A percentile compares a stretch with the other conserved stretches of the same genome.
phyloP scores from a whole-genome alignment of 2,113 vertebrate species.

The Rhodinocichla rosea region DNA sequence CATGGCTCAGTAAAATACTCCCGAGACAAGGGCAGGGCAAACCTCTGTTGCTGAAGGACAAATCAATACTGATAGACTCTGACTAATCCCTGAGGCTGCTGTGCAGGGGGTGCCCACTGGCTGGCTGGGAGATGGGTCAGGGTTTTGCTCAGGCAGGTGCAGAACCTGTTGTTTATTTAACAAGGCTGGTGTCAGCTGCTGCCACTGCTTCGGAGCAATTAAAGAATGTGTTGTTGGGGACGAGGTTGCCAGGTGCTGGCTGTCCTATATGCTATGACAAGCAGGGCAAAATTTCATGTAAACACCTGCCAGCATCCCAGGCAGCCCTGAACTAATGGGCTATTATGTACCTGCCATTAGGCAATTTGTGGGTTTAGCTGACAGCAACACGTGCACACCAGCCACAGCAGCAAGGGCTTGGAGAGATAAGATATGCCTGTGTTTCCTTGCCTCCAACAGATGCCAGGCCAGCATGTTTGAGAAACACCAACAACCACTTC shows the following conservation, averaged over 20 bases:
- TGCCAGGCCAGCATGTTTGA: background rate
- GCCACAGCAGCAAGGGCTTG: background rate
- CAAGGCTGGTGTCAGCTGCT: slow-evolving; percentile 42
- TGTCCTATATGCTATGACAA: slow-evolving; percentile 51
- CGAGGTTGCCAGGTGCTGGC: slow-evolving; percentile 74
- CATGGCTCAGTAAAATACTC: background rate
- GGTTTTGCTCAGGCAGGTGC: slow-evolving; percentile 65
- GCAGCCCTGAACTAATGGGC: slow-evolving; percentile 51
- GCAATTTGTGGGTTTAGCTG: slow-evolving; percentile 60
- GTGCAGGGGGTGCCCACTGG: background rate
- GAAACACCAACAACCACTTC: background rate
- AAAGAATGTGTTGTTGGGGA: slow-evolving; percentile 55
- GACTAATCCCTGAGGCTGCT: background rate
- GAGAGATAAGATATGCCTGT: background rate
- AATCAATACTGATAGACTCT: background rate
- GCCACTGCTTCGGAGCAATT: slow-evolving; percentile 59
- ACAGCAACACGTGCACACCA: background rate
- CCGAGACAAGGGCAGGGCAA: background rate
- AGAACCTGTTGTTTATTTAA: slow-evolving; percentile 76
- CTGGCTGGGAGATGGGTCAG: background rate
- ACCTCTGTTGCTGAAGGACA: background rate
- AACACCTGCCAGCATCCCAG: slow-evolving; percentile 72
- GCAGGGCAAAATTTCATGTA: slow-evolving; percentile 56
- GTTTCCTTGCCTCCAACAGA: background rate
- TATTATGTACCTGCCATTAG: slow-evolving; percentile 68